phyloP scores from a whole-genome alignment of 2,113 vertebrate species.

The Rhagologus leucostigma region DNA sequence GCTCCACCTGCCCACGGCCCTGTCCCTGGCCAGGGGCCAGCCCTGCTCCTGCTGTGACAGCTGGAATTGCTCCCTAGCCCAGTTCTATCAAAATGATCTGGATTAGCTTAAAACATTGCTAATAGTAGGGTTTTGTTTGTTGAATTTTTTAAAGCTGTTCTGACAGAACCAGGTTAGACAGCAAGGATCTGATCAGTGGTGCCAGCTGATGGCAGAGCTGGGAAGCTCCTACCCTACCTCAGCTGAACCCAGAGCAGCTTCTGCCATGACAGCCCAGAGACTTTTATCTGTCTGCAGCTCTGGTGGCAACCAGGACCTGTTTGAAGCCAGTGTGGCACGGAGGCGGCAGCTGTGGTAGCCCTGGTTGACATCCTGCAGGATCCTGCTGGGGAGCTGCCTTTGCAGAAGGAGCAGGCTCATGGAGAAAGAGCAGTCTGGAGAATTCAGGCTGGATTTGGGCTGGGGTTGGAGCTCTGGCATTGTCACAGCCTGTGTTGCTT shows the following conservation, averaged over 20 bases:
- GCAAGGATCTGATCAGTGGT: neutral
- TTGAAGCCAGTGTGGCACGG: neutral
- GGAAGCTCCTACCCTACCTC: neutral
- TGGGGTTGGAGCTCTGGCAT: neutral
- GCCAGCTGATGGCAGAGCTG: slow-evolving; percentile 1
- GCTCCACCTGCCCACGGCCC: neutral
- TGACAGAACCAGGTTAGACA: slow-evolving; percentile 54
- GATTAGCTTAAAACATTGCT: slow-evolving; percentile 38
- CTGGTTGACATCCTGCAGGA: neutral
- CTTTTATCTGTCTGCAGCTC: neutral
- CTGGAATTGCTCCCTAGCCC: neutral
- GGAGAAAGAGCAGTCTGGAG: neutral
- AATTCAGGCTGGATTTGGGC: neutral
- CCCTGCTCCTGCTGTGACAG: neutral
- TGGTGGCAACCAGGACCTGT: neutral
- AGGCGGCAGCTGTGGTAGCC: neutral
- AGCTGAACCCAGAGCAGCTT: neutral
- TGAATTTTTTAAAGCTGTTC: slow-evolving; percentile 30
- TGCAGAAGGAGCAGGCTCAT: neutral
- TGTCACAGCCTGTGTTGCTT: neutral
- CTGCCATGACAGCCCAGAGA: neutral
- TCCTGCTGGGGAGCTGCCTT: neutral
- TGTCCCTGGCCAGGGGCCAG: neutral
- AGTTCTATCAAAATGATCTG: slow-evolving; percentile 46
- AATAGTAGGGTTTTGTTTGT: slow-evolving; percentile 30